A percentile compares a stretch with the other conserved stretches of the same genome.
Conservation (phyloP, 2,797 vertebrate genomes). For the Thunnus albacares region DNA sequence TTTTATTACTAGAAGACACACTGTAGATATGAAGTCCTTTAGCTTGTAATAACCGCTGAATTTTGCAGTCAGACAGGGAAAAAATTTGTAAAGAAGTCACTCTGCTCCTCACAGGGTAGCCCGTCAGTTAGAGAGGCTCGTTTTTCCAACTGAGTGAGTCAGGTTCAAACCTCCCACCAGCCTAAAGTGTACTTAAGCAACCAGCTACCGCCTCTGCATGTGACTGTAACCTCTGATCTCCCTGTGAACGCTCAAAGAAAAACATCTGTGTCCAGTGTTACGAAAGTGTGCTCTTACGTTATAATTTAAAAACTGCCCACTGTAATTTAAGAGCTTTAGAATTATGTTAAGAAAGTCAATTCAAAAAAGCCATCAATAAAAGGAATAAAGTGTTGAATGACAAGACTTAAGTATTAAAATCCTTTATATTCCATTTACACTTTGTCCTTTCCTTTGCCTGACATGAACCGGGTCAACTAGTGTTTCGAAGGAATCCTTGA, state of each 20-base stretch:
- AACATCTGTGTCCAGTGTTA: background rate
- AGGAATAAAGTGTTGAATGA: constrained; percentile 11
- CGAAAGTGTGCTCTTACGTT: constrained; percentile 14
- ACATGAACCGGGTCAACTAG: constrained; percentile 27
- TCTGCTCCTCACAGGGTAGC: background rate
- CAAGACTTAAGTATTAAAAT: constrained; percentile 40
- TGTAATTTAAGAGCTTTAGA: constrained; percentile 40
- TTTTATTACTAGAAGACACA: constrained; percentile 10
- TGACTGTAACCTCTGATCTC: background rate
- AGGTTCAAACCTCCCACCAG: background rate
- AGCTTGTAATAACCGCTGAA: background rate
- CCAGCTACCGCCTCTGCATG: background rate
- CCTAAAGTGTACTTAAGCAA: background rate
- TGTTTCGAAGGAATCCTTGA: constrained; percentile 18
- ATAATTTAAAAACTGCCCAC: constrained; percentile 30
- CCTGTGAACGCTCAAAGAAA: background rate
- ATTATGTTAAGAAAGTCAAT: constrained; percentile 36
- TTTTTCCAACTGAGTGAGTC: background rate
- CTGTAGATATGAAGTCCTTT: background rate
- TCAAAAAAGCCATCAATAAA: constrained; percentile 28
- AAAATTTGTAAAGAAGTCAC: background rate
- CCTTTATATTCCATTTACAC: constrained; percentile 22
- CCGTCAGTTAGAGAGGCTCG: no score
- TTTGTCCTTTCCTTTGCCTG: background rate
- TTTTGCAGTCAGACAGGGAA: background rate